Evolutionary conservation across 2,888 invertebrate species (phyloP), one percentile per base, ranked within the genome.

Genomic region (Troides oblongomaculatus): DNA sequence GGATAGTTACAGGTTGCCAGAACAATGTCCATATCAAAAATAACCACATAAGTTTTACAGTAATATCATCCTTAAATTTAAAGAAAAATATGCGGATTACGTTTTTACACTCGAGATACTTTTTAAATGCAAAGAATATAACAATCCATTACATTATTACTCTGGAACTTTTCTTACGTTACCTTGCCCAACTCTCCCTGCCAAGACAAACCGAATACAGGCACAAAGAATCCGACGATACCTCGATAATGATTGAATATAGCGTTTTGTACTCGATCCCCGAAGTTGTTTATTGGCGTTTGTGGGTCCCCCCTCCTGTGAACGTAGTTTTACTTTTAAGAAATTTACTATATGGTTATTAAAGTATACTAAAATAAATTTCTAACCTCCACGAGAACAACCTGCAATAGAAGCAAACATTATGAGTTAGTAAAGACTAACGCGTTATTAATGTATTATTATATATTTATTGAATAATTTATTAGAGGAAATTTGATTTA

Each of bases 1-100:
- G 85, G 2, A 85, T 36, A 1, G 76, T 72, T 0, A 89, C 79
- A 0, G 89, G 89, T 71, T 87, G 87, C 5, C 78, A 1, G 0
- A 89, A 56, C 39, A 79, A 82, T 30, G 78, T 81, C 81, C 83
- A 85, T 2, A 76, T 59, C 81, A 88, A 83, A 76, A 71, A 72
- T 5, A 82, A 5, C 88, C 88, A 89, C 78, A 84, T 77, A 5
- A 76, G 77, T 50, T 69, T 69, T 0, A 81, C 80, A 0, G 81
- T 81, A 12, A 68, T 70, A 10, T 75, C 57, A 39, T 75, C 70
- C 86, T 86, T 74, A 59, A 83, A 82, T 6, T 21, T 56, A 17
- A 23, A 23, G 12, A 4, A 46, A 12, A 46, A 39, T 2, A 46
- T 1, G n/a, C 53, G 53, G n/a, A 53, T n/a, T 53, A 53, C 18